Evolutionary conservation across 2,797 vertebrate species (phyloP).

Genomic region (Esox masquinongy): DNA sequence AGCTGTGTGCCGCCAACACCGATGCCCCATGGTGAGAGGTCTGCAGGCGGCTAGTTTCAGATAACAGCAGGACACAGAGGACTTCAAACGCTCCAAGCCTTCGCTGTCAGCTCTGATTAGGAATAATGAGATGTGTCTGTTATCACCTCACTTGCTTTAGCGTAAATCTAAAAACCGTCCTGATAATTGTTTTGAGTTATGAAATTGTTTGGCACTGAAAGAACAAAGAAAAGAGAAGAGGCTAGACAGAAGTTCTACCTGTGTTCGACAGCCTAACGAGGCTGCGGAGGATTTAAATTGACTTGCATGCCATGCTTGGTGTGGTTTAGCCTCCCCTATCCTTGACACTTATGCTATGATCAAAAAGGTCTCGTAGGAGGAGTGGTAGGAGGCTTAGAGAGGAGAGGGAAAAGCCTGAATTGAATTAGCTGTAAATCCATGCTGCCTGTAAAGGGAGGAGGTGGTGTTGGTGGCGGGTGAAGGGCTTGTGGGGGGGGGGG

Average conservation of each 20-base stretch:
- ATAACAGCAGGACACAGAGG: constrained; percentile 31
- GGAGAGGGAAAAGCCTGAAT: constrained; percentile 14
- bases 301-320: neutral
- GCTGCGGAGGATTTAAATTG: neutral
- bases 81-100: constrained; percentile 40
- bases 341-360: constrained; percentile 1
- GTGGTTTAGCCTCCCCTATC: neutral
- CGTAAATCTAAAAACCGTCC: constrained; percentile 24
- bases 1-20: constrained; percentile 41
- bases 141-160: constrained; percentile 40
- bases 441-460: neutral
- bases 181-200: constrained; percentile 37
- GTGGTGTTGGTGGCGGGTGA: neutral
- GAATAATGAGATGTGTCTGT: constrained; percentile 44
- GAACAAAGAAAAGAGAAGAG: constrained; percentile 11
- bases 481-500: neutral
- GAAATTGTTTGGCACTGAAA: constrained; percentile 33
- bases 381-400: neutral
- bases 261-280: neutral
- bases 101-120: constrained; percentile 39
- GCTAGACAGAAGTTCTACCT: constrained; percentile 19
- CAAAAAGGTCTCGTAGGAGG: constrained; percentile 1
- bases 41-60: constrained; percentile 44
- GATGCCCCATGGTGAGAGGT: constrained; percentile 48
- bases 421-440: constrained; percentile 8